Percentiles rank a stretch among this genome's conserved stretches.
phyloP scores from a whole-genome alignment of 2,797 vertebrate genomes.

The Chiloscyllium punctatum region DNA sequence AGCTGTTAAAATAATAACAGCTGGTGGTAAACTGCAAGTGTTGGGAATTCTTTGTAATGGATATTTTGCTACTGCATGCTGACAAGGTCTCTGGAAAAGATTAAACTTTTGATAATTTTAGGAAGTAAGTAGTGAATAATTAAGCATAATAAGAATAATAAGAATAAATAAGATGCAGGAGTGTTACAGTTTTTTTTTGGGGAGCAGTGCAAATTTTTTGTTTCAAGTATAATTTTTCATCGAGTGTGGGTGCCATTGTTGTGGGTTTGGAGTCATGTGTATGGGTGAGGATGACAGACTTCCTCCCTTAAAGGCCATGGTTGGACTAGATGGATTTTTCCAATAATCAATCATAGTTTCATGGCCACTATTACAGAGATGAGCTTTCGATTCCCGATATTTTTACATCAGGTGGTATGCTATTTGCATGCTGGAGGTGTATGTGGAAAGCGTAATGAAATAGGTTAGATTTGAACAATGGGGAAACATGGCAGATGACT shows the following conservation, averaged over 20 bases:
- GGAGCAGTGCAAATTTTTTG: neutral
- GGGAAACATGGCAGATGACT: neutral
- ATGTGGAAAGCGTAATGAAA: neutral
- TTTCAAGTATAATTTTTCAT: no score
- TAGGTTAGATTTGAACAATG: neutral
- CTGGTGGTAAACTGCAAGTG: neutral
- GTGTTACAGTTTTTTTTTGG: neutral
- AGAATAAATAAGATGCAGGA: neutral
- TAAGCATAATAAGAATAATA: no score
- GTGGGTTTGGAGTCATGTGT: no score
- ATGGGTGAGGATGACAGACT: no score
- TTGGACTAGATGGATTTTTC: no score
- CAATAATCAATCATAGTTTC: no score
- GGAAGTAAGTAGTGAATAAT: neutral
- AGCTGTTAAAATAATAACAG: neutral
- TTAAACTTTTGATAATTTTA: neutral
- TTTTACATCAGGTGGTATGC: no score
- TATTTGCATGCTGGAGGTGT: neutral
- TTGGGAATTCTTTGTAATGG: neutral
- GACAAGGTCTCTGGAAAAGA: neutral
- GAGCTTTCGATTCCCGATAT: no score
- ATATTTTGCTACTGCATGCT: neutral
- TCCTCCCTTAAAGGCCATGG: no score
- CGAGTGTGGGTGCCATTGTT: no score
- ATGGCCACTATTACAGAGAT: no score